Evolutionary conservation across 2,797 vertebrate genomes (phyloP), one percentile per base, ranked within the genome.

Genomic region (Pachyuromys duprasi): DNA sequence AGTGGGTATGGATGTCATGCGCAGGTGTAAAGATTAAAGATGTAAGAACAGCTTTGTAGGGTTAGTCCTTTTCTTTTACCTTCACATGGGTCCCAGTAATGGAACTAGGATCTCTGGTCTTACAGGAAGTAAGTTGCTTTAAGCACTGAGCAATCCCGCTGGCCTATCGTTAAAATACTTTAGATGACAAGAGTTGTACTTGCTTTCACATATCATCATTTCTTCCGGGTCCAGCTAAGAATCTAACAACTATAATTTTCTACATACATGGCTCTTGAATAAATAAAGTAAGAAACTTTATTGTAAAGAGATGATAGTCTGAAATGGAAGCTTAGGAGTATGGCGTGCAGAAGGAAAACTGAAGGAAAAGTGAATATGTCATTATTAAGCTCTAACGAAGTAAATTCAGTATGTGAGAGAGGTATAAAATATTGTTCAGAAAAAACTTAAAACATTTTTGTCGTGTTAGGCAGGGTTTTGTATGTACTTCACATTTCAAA

Each of bases 351-450:
- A 93, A 53, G 81, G 81, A 42, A 78, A 62, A 81, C 20, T 89
- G n/a, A 55, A 93, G 57, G 67, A 72, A 65, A 69, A 67, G 31
- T 63, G 17, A 86, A 31, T 15, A 0, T 63, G 60, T 62, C 3
- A 78, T 79, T 87, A 53, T 87, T 83, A 91, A 86, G 1, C n/a
- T 91, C 24, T 72, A 11, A 86, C 78, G 55, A 88, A 88, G 39
- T 74, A 75, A 78, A 8, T 60, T 95, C 31, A 78, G 8, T 69
- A 69, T 28, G 8, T 83, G 28, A 86, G 20, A 62, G 8, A 76
- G 18, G 55, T 14, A 26, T 26, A 63, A 69, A 95, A 86, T 67
- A 60, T 24, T 78, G 2, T 83, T 94, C 15, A 80, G 63, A 67
- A 78, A 78, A 13, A 91, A 15, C 33, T 78, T 39, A 76, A 49